A percentile compares a stretch with the other conserved stretches of the same genome.
phyloP scores from a whole-genome alignment of 2,797 vertebrate genomes.

The Agapornis canus region DNA sequence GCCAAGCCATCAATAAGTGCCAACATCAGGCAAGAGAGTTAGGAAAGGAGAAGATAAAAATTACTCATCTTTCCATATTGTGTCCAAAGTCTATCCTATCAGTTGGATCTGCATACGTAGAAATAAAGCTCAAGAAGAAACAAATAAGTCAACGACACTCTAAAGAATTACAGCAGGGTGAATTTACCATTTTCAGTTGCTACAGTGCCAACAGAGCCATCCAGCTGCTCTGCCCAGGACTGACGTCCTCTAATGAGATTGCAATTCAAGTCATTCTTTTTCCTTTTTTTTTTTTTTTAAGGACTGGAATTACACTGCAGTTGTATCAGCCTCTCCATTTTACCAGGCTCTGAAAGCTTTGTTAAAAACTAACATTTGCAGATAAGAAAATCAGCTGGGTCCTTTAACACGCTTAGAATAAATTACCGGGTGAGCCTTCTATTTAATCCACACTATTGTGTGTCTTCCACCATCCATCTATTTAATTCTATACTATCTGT shows the following conservation, averaged over 20 bases:
- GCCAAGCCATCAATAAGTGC: not conserved
- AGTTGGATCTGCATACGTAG: not conserved
- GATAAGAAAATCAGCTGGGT: not conserved
- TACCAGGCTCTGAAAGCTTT: not conserved
- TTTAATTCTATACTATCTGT: not conserved
- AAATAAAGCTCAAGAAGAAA: slow-evolving; percentile 19
- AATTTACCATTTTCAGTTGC: not conserved
- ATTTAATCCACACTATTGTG: not conserved
- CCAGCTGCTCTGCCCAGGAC: not conserved
- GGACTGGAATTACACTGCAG: not conserved
- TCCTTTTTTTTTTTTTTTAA: not conserved
- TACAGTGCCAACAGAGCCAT: not conserved
- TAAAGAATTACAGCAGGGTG: not conserved
- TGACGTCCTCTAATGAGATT: not conserved
- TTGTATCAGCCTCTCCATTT: not conserved
- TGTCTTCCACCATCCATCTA: not conserved
- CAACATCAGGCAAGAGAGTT: not conserved
- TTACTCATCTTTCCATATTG: not conserved
- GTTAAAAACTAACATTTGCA: not conserved
- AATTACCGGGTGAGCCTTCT: not conserved
- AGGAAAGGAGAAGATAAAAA: not conserved
- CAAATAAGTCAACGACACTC: not conserved
- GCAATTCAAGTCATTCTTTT: not conserved
- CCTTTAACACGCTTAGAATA: not conserved
- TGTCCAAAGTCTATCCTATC: not conserved